Evolutionary conservation across 2,888 invertebrate genomes (phyloP).

Genomic region (Chelonus formosanus): DNA sequence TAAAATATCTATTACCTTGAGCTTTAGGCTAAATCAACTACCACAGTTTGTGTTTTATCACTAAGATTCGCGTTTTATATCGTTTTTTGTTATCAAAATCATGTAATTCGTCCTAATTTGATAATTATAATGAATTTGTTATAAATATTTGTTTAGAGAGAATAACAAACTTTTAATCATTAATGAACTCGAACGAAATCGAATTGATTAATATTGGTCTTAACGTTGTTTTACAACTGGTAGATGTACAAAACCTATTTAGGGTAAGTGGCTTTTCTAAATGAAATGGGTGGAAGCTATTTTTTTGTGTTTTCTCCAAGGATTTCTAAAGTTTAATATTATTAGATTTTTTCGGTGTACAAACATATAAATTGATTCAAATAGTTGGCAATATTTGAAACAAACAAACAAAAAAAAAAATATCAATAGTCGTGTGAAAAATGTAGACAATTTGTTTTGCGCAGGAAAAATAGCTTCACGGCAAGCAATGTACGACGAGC

Average conservation of each 20-base stretch:
- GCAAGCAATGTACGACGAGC: slow-evolving; percentile 51
- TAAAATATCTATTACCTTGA: slow-evolving; percentile 4
- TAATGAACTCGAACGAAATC: slow-evolving; percentile 3
- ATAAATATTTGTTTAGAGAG: too few species aligned
- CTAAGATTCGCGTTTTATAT: slow-evolving; percentile 6
- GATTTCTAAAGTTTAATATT: too few species aligned
- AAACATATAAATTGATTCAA: too few species aligned
- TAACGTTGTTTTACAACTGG: slow-evolving; percentile 30
- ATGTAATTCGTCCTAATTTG: too few species aligned
- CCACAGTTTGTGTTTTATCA: too few species aligned
- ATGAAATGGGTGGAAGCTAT: slow-evolving; percentile 46
- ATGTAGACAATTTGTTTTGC: slow-evolving; percentile 58
- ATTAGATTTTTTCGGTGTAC: too few species aligned
- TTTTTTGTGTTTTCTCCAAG: slow-evolving; percentile 10
- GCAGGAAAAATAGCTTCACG: slow-evolving; percentile 56
- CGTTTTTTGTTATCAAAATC: slow-evolving; percentile 2
- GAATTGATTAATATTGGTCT: slow-evolving; percentile 7
- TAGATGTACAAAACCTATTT: slow-evolving; percentile 23
- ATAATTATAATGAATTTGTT: too few species aligned
- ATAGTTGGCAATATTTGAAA: slow-evolving; percentile 40
- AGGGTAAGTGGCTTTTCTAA: slow-evolving; percentile 17
- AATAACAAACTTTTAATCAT: neutral
- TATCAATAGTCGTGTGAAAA: slow-evolving; percentile 48
- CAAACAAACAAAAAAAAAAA: slow-evolving; percentile 38
- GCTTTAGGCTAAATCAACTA: slow-evolving; percentile 1